A percentile compares a stretch with the other conserved stretches of the same genome.
Conservation (phyloP, 2,797 vertebrate genomes). For the Kryptopterus vitreolus region DNA sequence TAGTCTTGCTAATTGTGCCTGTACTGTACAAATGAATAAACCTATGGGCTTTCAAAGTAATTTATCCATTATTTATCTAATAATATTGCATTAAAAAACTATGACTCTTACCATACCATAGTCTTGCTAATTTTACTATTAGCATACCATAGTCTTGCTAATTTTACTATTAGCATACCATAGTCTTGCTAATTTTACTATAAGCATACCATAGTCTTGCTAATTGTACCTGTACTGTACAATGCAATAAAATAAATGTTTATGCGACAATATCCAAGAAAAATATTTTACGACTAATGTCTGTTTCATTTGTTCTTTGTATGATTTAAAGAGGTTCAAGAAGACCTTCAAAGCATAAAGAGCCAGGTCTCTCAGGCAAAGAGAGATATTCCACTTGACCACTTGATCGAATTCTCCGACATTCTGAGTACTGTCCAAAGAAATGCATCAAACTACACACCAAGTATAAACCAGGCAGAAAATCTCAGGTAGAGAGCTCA, state of each 20-base stretch:
- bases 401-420: not conserved
- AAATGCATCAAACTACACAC: not conserved
- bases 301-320: not conserved
- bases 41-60: too few species aligned
- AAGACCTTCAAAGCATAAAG: conserved; percentile 7
- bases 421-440: not conserved
- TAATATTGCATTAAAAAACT: too few species aligned
- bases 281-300: not conserved
- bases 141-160: too few species aligned
- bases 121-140: too few species aligned
- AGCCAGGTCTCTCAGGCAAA: conserved; percentile 1
- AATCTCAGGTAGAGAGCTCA: conserved; percentile 1
- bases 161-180: too few species aligned
- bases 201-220: too few species aligned
- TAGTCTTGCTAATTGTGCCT: too few species aligned
- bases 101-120: too few species aligned
- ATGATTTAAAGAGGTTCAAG: conserved; percentile 1
- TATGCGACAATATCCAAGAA: not conserved
- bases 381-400: not conserved
- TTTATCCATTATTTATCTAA: too few species aligned
- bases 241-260: not conserved
- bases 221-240: not conserved
- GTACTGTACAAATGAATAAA: too few species aligned
- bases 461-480: not conserved
- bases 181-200: too few species aligned